Evolutionary conservation across 2,888 invertebrate genomes (phyloP).

Genomic region (Lochmaea crataegi): DNA sequence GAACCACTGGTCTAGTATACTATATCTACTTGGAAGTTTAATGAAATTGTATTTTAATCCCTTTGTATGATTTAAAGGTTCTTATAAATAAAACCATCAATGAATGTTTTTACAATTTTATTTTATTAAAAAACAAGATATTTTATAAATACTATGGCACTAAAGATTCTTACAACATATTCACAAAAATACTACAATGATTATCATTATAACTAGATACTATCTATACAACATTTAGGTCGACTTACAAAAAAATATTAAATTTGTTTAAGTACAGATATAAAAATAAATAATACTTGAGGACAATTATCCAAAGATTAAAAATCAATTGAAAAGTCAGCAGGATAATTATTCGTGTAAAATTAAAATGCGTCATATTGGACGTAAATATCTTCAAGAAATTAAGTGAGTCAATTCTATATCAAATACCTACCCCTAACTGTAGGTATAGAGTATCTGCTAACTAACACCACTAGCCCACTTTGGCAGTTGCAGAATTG

Average conservation of each 20-base stretch:
- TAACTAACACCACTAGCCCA: too few relatives aligned
- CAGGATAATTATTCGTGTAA: too few relatives aligned
- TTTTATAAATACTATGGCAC: slow-evolving; percentile 46
- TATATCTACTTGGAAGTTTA: too few relatives aligned
- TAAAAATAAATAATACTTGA: slow-evolving; percentile 33
- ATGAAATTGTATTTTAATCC: too few relatives aligned
- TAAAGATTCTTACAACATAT: slow-evolving; percentile 27
- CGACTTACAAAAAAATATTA: neutral
- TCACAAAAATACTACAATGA: slow-evolving; percentile 20
- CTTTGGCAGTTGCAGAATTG: too few relatives aligned
- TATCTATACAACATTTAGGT: slow-evolving; percentile 3
- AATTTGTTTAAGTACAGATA: slow-evolving; percentile 23
- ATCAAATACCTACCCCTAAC: too few relatives aligned
- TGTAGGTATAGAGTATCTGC: too few relatives aligned
- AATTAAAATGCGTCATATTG: too few relatives aligned
- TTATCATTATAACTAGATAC: slow-evolving; percentile 7
- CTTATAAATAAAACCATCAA: neutral
- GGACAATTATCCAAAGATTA: slow-evolving; percentile 1
- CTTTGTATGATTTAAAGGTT: too few relatives aligned
- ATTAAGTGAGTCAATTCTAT: too few relatives aligned
- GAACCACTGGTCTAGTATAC: too few relatives aligned
- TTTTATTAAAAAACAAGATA: slow-evolving; percentile 34
- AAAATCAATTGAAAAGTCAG: neutral
- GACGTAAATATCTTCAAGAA: too few relatives aligned
- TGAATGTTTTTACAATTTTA: neutral